Evolutionary conservation across 1,140 invertebrate species (phyloP).

Genomic region (Tetranychus cinnabarinus): DNA sequence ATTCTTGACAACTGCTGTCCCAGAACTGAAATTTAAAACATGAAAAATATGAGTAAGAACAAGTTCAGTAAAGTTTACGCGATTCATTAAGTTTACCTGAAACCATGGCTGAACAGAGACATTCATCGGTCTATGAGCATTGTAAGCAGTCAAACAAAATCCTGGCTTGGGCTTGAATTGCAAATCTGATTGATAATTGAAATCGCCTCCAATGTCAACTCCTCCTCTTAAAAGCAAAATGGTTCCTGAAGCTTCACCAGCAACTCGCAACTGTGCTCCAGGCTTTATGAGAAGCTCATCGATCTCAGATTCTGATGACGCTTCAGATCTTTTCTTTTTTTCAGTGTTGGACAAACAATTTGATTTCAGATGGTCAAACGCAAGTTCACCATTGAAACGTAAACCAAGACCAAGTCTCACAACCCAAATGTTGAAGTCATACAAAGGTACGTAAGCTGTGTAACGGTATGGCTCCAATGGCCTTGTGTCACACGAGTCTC

Average conservation of each 20-base stretch:
- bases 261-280: constrained; percentile 1
- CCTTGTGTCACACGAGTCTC: constrained; percentile 2
- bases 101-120: constrained; percentile 3
- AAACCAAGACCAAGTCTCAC: constrained; percentile 8
- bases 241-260: constrained; percentile 9
- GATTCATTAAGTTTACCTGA: background rate
- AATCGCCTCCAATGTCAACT: constrained; percentile 3
- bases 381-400: constrained; percentile 7
- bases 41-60: background rate
- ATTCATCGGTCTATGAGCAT: constrained; percentile 5
- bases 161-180: background rate
- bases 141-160: constrained; percentile 1
- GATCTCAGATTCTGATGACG: background rate
- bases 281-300: background rate
- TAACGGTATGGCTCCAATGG: constrained; percentile 2
- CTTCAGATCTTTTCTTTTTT: background rate
- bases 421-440: constrained; percentile 7
- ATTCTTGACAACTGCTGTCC: background rate
- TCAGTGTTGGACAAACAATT: background rate
- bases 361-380: background rate
- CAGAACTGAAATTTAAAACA: background rate
- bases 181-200: constrained; percentile 1
- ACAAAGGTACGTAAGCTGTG: constrained; percentile 10
- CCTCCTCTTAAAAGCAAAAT: constrained; percentile 3
- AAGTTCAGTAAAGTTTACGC: background rate